A percentile compares a stretch with the other conserved stretches of the same genome.
Evolutionary conservation across 2,888 invertebrate species (phyloP).

Genomic region (Yponomeuta sedellus): DNA sequence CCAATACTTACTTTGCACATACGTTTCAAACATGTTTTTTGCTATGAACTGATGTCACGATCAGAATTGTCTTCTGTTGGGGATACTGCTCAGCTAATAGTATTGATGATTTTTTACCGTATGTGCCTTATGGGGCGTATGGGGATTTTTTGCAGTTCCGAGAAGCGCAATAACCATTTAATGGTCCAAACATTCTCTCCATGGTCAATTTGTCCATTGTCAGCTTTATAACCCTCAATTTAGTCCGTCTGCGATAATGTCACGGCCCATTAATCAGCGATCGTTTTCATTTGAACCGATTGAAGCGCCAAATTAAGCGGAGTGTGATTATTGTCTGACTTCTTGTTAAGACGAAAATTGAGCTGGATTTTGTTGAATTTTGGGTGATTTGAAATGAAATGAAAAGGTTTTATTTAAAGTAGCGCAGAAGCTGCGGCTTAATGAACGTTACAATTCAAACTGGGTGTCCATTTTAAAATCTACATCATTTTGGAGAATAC

Average conservation of each 20-base stretch:
- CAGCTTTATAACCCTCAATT: background rate
- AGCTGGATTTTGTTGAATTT: background rate
- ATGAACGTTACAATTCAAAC: too few species aligned
- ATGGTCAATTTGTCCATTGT: background rate
- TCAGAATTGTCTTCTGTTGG: too few species aligned
- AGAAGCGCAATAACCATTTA: background rate
- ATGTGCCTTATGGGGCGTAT: too few species aligned
- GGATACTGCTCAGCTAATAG: too few species aligned
- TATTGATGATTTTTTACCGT: too few species aligned
- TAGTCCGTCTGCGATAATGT: background rate
- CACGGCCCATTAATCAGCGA: background rate
- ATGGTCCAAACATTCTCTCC: background rate
- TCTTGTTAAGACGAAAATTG: background rate
- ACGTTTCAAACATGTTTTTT: too few species aligned
- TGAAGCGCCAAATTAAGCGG: background rate
- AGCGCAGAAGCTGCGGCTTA: too few species aligned
- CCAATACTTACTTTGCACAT: too few species aligned
- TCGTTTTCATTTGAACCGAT: slow-evolving; percentile 1
- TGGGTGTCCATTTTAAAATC: too few species aligned
- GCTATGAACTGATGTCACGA: too few species aligned
- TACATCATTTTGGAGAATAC: too few species aligned
- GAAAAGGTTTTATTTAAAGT: too few species aligned
- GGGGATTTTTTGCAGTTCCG: background rate
- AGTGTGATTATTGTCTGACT: background rate
- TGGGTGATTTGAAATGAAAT: background rate